These are phyloP conservation scores for Galbula dea DNA, from an alignment of 2,113 vertebrate genomes.

Conservation along the genomic window DNA sequence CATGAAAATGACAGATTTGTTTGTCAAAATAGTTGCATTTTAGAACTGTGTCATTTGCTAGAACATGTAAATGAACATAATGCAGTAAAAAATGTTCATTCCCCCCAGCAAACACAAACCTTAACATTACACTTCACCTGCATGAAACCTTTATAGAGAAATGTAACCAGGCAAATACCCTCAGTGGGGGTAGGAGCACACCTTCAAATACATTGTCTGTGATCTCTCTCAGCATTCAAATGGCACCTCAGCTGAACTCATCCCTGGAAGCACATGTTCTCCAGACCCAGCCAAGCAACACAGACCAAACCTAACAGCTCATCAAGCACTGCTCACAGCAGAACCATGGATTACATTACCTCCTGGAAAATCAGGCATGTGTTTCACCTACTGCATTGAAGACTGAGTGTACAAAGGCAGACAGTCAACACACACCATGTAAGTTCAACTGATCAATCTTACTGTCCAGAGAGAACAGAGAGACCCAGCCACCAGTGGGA, in stretches of 20 bases:
- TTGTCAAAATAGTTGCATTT: not conserved
- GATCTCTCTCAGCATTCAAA: not conserved
- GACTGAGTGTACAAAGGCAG: not conserved
- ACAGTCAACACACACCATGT: not conserved
- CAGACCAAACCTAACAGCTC: not conserved
- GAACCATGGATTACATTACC: rapidly evolving
- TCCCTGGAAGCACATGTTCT: not conserved
- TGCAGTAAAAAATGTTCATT: not conserved
- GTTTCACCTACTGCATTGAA: not conserved
- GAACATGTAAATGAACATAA: not conserved
- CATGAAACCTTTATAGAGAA: not conserved
- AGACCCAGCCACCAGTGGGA: not conserved
- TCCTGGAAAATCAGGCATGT: not conserved
- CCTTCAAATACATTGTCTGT: not conserved
- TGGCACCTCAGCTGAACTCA: not conserved
- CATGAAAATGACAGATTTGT: not conserved
- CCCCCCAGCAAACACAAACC: not conserved
- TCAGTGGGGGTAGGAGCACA: not conserved
- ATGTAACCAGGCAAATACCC: not conserved
- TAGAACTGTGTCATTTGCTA: not conserved
- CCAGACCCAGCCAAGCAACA: not conserved
- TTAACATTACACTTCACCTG: not conserved
- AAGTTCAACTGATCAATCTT: not conserved
- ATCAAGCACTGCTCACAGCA: not conserved
- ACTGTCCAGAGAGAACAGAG: not conserved